Base-by-base conservation (phyloP, 2,113 vertebrate genomes). In the Willisornis vidua region DNA sequence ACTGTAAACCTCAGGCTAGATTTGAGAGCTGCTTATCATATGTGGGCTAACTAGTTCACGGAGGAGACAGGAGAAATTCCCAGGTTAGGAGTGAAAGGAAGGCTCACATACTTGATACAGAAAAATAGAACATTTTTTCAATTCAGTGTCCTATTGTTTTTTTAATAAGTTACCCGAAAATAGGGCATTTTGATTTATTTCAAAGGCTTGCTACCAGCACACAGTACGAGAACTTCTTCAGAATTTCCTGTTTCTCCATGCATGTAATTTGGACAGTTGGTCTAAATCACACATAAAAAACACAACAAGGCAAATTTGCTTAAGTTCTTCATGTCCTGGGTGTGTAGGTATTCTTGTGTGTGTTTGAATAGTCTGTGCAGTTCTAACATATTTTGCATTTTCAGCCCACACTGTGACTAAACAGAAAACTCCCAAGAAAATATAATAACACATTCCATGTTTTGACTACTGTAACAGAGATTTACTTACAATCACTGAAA, bases 1-100 rank as follows among this genome's bases (percentile, higher is more conserved):
- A 78, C 85, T 74, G 68, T 82, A 85, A 90, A 83, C 90, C 85
- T 95, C 79, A 86, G 88, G 96, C 82, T 63, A 88, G 52, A 86
- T 52, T 78, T 88, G 57, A 90, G 33, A 93, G 46, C 59, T 91
- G 63, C 65, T 86, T 78, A 77, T 57, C 3, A 1, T 39, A 63
- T n/a, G 29, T 76, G n/a, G 52, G 43, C 54, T 74, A 73, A 93
- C 58, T 51, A 95, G 37, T 51, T 95, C 65, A 72, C 0, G 0
- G 65, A 87, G 39, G 29, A 93, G 61, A 77, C 28, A 61, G 65
- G 9, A 96, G 52, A 41, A 94, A 93, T 90, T 90, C 66, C 63
- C 75, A 93, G 52, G 72, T 74, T 75, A 74, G 35, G 19, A 94
- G 8, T 28, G 17, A 73, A 75, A 83, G 48, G 17, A 87, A 81